phyloP scores from a whole-genome alignment of 1,140 invertebrate species.

The Goniozus legneri region DNA sequence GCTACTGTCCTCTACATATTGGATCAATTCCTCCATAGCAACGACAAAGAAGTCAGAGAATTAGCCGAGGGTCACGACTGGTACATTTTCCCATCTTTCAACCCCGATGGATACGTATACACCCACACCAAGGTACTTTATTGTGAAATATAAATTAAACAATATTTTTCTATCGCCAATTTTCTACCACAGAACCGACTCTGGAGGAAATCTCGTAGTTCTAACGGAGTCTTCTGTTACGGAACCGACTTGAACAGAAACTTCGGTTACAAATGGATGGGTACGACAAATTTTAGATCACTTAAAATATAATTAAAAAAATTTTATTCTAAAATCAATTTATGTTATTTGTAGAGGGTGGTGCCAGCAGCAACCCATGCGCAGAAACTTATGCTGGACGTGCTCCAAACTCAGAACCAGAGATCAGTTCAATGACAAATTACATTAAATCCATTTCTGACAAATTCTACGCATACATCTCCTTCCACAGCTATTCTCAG shows the following conservation, averaged over 20 bases:
- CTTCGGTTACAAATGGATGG: slow-evolving; percentile 66
- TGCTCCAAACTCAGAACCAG: slow-evolving; percentile 68
- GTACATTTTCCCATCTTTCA: slow-evolving; percentile 68
- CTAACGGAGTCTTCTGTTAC: slow-evolving; percentile 50
- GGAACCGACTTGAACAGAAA: slow-evolving; percentile 72
- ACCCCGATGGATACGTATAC: slow-evolving; percentile 78
- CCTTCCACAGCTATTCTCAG: slow-evolving; percentile 73
- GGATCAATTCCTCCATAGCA: slow-evolving; percentile 59
- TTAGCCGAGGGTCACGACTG: slow-evolving; percentile 61
- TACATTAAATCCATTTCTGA: slow-evolving; percentile 53
- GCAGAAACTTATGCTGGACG: slow-evolving; percentile 67
- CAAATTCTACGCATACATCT: slow-evolving; percentile 64
- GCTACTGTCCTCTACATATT: slow-evolving; percentile 66
- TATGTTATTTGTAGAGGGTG: slow-evolving; percentile 49
- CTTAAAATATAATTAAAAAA: neutral
- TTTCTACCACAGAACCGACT: slow-evolving; percentile 55
- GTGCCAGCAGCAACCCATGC: slow-evolving; percentile 67
- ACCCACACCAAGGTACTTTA: slow-evolving; percentile 57
- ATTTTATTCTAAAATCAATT: neutral
- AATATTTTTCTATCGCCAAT: too few relatives aligned
- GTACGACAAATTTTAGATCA: slow-evolving; percentile 21
- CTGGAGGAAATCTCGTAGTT: slow-evolving; percentile 69
- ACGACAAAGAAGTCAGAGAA: slow-evolving; percentile 44
- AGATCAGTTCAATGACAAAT: slow-evolving; percentile 60
- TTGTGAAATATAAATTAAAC: neutral